Evolutionary conservation across 1,140 invertebrate genomes (phyloP).

Genomic region (Aphelinus certus): DNA sequence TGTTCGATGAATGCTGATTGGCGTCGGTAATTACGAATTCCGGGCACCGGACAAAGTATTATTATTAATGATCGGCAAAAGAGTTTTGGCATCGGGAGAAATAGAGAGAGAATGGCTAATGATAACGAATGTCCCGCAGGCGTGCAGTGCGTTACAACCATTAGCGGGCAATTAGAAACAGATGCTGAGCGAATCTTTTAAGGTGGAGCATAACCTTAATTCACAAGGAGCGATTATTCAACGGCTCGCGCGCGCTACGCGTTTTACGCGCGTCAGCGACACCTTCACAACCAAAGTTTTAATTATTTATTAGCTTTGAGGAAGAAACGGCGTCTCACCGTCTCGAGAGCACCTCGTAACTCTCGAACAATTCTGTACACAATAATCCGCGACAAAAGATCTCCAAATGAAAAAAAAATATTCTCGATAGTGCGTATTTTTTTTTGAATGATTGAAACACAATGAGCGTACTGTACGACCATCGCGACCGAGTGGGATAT

Average conservation of each 20-base stretch:
- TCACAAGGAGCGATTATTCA: constrained; percentile 67
- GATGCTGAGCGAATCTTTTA: constrained; percentile 67
- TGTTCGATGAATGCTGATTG: too few relatives aligned
- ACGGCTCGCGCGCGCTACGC: constrained; percentile 55
- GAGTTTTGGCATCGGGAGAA: constrained; percentile 29
- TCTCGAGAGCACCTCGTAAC: too few relatives aligned
- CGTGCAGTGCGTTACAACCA: constrained; percentile 59
- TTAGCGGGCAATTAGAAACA: constrained; percentile 68
- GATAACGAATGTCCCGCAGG: constrained; percentile 61
- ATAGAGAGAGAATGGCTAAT: constrained; percentile 52
- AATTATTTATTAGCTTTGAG: constrained; percentile 66
- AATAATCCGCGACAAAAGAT: too few relatives aligned
- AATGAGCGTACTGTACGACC: too few relatives aligned
- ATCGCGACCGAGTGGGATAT: too few relatives aligned
- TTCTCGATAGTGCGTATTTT: too few relatives aligned
- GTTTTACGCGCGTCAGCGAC: constrained; percentile 56
- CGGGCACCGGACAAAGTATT: too few relatives aligned
- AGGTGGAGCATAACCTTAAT: constrained; percentile 67
- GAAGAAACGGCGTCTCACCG: not conserved
- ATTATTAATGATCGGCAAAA: constrained; percentile 25
- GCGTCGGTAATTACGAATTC: too few relatives aligned
- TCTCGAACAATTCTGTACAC: too few relatives aligned
- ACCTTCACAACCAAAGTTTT: constrained; percentile 66
- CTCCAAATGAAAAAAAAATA: too few relatives aligned
- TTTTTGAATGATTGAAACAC: too few relatives aligned